Evolutionary conservation across 2,888 invertebrate species (phyloP), one percentile per base, ranked within the genome.

Genomic region (Noctuana brunneofusca): DNA sequence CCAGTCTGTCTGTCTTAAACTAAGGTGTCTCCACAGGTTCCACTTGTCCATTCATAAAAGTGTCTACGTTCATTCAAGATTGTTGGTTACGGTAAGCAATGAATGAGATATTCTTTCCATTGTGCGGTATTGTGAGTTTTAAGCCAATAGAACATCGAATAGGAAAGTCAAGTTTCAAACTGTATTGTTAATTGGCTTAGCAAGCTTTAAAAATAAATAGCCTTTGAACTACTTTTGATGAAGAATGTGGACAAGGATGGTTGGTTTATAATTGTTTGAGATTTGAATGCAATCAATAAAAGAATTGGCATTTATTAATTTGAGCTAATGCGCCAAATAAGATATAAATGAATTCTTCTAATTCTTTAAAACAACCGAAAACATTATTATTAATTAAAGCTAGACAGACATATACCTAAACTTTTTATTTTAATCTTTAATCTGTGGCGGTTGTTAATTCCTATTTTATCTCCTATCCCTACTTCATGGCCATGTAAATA

Each of bases 1-100:
- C 67, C 70, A 64, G 54, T 38, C 63, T 64, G 70, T 69, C 67
- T 69, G 65, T 55, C 14, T 27, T 35, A 38, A 60, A 60, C 54
- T 38, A 62, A 41, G 62, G 49, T 50, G 49, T 57, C 60, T 32
- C 65, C 54, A 53, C 66, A 58, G 66, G 66, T 64, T 16, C 49
- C 67, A 67, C 67, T 67, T 67, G 67, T 65, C 56, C 59, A 32
- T 53, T 56, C 58, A 65, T 56, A 58, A 65, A 20, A n/a, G 24
- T 53, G 56, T 56, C 30, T 64, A 67, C 67, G 67, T 65, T 65
- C 67, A 67, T 67, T 67, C 67, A 67, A 22, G 14, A 41, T 41
- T 62, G 16, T 55, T 49, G 62, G 62, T 62, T 62, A 55, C 55
- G 62, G 62, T 53, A 3, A 49, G 24, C 11, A 32, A n/a, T 62